Conservation (phyloP, 2,888 invertebrate species). For the Odiellus spinosus region DNA sequence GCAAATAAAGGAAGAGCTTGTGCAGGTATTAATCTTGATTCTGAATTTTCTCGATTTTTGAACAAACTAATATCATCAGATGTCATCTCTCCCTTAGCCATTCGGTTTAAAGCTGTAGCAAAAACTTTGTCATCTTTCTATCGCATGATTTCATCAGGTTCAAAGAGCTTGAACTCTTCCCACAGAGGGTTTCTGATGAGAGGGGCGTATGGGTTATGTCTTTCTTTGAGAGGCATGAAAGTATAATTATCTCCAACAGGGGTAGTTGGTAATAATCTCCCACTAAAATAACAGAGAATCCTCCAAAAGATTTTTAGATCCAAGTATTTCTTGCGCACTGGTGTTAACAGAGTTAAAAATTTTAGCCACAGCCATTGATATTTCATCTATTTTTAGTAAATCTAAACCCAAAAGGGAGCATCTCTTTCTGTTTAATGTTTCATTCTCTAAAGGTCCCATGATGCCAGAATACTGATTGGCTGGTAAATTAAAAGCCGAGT, state of each 20-base stretch:
- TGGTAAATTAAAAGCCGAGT: slow-evolving; percentile 19
- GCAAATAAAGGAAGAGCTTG: not conserved
- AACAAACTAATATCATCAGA: not conserved
- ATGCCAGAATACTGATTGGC: slow-evolving; percentile 11
- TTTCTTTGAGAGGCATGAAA: not conserved
- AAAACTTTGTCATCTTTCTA: not conserved
- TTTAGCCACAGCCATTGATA: slow-evolving; percentile 24
- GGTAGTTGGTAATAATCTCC: slow-evolving; percentile 27
- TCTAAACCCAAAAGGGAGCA: slow-evolving; percentile 2
- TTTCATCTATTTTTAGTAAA: slow-evolving; percentile 25
- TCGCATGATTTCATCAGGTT: slow-evolving; percentile 1
- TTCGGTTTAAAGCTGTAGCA: not conserved
- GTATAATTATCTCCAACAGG: slow-evolving; percentile 22
- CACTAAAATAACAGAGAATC: slow-evolving; percentile 24
- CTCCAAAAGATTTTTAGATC: slow-evolving; percentile 23
- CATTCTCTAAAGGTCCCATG: slow-evolving; percentile 13
- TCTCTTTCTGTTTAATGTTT: slow-evolving; percentile 6
- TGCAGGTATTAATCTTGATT: not conserved
- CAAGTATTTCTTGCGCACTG: slow-evolving; percentile 24
- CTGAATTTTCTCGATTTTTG: not conserved
- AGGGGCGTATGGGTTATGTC: not conserved
- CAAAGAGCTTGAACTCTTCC: not conserved
- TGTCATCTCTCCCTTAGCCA: not conserved
- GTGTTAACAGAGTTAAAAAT: slow-evolving; percentile 22
- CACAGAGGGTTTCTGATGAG: not conserved